phyloP scores from a whole-genome alignment of 2,888 invertebrate species.

The Pyrochroa serraticornis region DNA sequence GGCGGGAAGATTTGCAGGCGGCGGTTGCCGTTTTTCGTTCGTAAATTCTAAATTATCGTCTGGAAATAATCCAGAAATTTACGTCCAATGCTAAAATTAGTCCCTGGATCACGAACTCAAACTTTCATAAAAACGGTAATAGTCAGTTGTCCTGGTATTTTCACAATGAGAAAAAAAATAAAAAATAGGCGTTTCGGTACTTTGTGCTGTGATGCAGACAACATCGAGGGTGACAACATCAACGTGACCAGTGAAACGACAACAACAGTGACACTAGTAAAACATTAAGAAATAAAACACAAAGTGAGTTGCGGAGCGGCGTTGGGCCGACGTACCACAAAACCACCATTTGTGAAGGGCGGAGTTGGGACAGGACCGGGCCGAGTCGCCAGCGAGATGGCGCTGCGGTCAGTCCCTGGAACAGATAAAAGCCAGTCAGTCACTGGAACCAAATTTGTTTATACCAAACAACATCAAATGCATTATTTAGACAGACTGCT shows the following conservation, averaged over 20 bases:
- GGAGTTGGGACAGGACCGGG: conserved; percentile 54
- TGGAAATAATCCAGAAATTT: conserved; percentile 5
- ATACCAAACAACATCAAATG: neutral
- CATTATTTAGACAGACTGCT: no score
- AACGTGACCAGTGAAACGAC: conserved; percentile 49
- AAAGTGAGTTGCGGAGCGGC: conserved; percentile 50
- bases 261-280: conserved; percentile 41
- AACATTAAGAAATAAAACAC: conserved; percentile 33
- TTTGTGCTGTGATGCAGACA: conserved; percentile 52
- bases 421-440: conserved; percentile 56
- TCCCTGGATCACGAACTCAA: conserved; percentile 9
- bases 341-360: conserved; percentile 56
- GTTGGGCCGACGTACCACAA: conserved; percentile 57
- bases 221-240: conserved; percentile 53
- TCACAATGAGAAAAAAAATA: neutral
- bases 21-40: neutral
- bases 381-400: conserved; percentile 58
- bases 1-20: neutral
- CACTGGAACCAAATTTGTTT: conserved; percentile 13
- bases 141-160: conserved; percentile 9
- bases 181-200: conserved; percentile 29
- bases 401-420: conserved; percentile 60
- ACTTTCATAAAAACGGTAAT: conserved; percentile 22
- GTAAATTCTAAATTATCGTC: conserved; percentile 5
- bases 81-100: conserved; percentile 18